A percentile compares a stretch with the other conserved stretches of the same genome.
Evolutionary conservation across 92 coral and sea anemone species (phyloP).

Genomic region (Porites cylindrica): DNA sequence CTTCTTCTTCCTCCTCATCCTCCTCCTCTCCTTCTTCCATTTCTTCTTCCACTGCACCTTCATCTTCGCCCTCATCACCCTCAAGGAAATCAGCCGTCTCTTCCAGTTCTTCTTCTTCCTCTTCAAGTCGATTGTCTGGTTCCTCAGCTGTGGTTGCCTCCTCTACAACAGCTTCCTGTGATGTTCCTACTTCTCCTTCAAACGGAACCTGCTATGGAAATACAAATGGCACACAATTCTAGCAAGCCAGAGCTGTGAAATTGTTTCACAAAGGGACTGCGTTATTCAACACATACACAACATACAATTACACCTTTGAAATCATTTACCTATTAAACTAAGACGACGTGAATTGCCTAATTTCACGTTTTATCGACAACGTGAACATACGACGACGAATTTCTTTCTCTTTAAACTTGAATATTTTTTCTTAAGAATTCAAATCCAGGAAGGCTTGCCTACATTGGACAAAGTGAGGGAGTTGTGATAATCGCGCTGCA

Average conservation of each 20-base stretch:
- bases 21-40: conserved; percentile 18
- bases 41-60: conserved; percentile 26
- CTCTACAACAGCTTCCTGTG: conserved; percentile 35
- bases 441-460: no score
- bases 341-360: no score
- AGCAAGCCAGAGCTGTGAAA: background rate
- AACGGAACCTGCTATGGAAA: conserved; percentile 13
- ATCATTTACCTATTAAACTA: no score
- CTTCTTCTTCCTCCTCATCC: conserved; percentile 39
- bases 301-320: no score
- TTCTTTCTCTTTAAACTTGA: no score
- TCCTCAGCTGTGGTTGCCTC: conserved; percentile 8
- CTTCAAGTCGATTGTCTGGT: conserved; percentile 20
- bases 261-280: no score
- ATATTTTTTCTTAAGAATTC: no score
- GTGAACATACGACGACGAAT: no score
- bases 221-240: background rate
- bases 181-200: conserved; percentile 49
- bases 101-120: conserved; percentile 12
- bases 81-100: conserved; percentile 39
- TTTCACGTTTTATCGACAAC: no score
- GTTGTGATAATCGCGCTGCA: no score
- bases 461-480: no score
- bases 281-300: no score
- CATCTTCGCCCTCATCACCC: conserved; percentile 29